Evolutionary conservation across 2,113 vertebrate species (phyloP), one percentile per base, ranked within the genome.

Genomic region (Pollachius pollachius): DNA sequence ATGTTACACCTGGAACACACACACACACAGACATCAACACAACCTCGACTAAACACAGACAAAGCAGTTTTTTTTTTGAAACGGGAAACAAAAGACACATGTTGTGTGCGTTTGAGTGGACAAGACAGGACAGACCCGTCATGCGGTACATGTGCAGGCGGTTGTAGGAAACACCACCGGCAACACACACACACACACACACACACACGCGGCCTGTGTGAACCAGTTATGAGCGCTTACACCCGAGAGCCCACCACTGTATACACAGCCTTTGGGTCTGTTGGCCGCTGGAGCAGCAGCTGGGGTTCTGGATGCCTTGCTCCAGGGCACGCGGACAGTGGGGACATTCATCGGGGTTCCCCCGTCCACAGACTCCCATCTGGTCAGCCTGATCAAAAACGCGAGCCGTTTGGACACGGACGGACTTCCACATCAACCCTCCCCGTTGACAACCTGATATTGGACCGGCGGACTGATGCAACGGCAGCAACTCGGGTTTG

Each of bases 1-100:
- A 98, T 93, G 83, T 78, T 96, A 88, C 96, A 96, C 81, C 97
- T 99, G 89, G 19, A 23, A 56, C 64, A 62, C 25, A 30, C 41
- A 62, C 71, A 65, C 54, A 67, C 70, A 56, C 69, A 64, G 48
- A 54, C 21, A 23, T 57, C 6, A 57, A 17, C 54, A n/a, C 54
- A 57, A 57, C 54, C 54, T 57, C 6, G 15, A 57, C 15, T 57
- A 5, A 16, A 57, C 17, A 57, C 54, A 57, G 54, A 48, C 41
- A 48, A 23, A 11, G 48, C 54, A 17, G 4, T 57, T 57, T 3
- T 48, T 57, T 57, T 57, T n/a, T 16, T 16, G 30, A 1, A 54
- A 54, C 16, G 8, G 52, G n/a, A 62, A 59, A 11, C 65, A 62
- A 16, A 12, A 54, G 52, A 16, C 16, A 54, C 12, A 48, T 48